Percentiles rank a stretch among this genome's conserved stretches.
Evolutionary conservation across 1,140 invertebrate genomes (phyloP).

Genomic region (Nasonia longicornis): DNA sequence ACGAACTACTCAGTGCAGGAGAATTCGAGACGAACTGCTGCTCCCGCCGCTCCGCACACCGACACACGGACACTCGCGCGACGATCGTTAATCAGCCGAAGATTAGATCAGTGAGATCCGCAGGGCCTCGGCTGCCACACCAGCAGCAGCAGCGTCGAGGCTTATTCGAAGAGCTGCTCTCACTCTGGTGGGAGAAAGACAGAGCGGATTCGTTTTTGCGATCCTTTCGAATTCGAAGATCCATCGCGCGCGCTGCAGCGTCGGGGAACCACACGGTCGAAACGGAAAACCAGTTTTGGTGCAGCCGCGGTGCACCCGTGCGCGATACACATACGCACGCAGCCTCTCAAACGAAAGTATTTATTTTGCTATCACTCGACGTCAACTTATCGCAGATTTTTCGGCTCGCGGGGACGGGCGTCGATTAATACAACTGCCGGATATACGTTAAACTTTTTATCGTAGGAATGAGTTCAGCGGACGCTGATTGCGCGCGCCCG

Average conservation of each 20-base stretch:
- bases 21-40: constrained; percentile 54
- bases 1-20: constrained; percentile 39
- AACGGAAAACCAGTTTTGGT: constrained; percentile 54
- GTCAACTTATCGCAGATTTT: constrained; percentile 47
- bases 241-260: constrained; percentile 18
- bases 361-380: constrained; percentile 41
- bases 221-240: constrained; percentile 53
- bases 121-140: constrained; percentile 54
- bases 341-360: constrained; percentile 27
- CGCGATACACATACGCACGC: not conserved
- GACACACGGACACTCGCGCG: constrained; percentile 38
- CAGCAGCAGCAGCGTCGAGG: constrained; percentile 39
- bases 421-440: constrained; percentile 42
- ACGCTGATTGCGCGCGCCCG: constrained; percentile 6
- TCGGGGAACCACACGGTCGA: constrained; percentile 7
- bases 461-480: constrained; percentile 42
- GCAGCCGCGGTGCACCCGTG: constrained; percentile 29
- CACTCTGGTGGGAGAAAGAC: not conserved
- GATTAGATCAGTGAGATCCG: constrained; percentile 63
- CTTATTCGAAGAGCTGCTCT: constrained; percentile 38
- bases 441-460: constrained; percentile 46
- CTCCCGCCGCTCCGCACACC: constrained; percentile 44
- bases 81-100: constrained; percentile 65
- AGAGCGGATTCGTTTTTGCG: constrained; percentile 51
- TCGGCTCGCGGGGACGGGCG: constrained; percentile 22